These are phyloP conservation scores for Mactromeris polynyma DNA, from an alignment of 2,888 invertebrate genomes.

Conservation along the genomic window DNA sequence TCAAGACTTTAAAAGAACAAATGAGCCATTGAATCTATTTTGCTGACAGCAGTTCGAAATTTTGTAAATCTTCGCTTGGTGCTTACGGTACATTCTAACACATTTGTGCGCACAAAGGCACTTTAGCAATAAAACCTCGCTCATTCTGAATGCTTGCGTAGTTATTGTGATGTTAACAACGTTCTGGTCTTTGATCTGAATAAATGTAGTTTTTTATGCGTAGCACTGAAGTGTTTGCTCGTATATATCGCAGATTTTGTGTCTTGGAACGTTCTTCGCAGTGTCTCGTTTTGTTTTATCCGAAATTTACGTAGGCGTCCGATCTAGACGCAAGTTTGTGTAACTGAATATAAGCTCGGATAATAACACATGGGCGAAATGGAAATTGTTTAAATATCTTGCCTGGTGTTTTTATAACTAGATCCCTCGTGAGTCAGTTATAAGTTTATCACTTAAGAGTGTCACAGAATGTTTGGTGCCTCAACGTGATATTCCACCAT, in stretches of 20 bases:
- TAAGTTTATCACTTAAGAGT: background rate
- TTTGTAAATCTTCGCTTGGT: background rate
- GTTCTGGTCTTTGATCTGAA: background rate
- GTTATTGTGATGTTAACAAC: background rate
- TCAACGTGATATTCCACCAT: background rate
- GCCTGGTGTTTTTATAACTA: background rate
- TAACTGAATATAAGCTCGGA: background rate
- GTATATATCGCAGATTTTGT: background rate
- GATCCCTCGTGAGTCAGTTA: background rate
- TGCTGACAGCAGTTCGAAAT: background rate
- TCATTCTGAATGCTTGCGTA: background rate
- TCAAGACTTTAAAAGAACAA: no score
- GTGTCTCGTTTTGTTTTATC: background rate
- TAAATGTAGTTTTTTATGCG: background rate
- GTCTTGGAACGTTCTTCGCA: background rate
- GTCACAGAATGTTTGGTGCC: background rate
- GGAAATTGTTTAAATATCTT: background rate
- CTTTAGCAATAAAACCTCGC: background rate
- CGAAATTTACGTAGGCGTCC: conserved; percentile 13
- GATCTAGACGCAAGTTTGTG: conserved; percentile 4
- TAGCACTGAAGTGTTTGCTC: background rate
- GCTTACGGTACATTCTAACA: background rate
- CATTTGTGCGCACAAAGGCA: background rate
- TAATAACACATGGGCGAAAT: background rate
- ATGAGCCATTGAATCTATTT: no score